Evolutionary conservation across 2,888 invertebrate genomes (phyloP).

Genomic region (Pelosia muscerda): DNA sequence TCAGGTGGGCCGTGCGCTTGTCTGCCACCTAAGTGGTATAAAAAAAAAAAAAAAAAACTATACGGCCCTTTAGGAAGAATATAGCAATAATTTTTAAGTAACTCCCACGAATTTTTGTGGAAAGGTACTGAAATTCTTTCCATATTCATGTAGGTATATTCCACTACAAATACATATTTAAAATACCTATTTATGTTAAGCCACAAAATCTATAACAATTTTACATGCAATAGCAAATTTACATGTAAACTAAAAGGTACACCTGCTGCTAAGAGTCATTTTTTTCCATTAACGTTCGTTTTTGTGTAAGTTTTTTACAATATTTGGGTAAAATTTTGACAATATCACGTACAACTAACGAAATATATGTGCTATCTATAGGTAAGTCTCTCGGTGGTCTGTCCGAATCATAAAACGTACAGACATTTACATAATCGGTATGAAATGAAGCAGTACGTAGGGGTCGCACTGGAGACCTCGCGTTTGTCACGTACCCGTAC

Average conservation of each 20-base stretch:
- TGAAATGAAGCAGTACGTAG: slow-evolving; percentile 6
- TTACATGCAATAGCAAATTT: too few species aligned
- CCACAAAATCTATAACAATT: too few species aligned
- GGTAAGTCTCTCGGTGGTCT: not conserved
- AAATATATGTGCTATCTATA: not conserved
- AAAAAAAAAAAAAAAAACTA: too few species aligned
- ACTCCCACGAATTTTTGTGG: not conserved
- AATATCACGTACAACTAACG: not conserved
- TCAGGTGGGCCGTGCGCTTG: too few species aligned
- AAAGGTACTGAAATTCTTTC: not conserved
- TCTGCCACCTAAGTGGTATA: too few species aligned
- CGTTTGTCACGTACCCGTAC: not conserved
- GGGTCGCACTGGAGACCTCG: slow-evolving; percentile 3
- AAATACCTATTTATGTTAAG: not conserved
- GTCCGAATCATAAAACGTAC: slow-evolving; percentile 8
- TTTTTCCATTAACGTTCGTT: too few species aligned
- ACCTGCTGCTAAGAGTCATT: too few species aligned
- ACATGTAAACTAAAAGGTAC: too few species aligned
- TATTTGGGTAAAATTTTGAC: not conserved
- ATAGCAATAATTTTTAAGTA: not conserved
- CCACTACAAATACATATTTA: not conserved
- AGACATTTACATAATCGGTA: slow-evolving; percentile 20
- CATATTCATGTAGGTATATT: not conserved
- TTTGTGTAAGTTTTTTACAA: too few species aligned
- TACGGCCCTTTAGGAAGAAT: too few species aligned